phyloP scores from a whole-genome alignment of 2,888 invertebrate species.

The Agriopis aurantiaria region DNA sequence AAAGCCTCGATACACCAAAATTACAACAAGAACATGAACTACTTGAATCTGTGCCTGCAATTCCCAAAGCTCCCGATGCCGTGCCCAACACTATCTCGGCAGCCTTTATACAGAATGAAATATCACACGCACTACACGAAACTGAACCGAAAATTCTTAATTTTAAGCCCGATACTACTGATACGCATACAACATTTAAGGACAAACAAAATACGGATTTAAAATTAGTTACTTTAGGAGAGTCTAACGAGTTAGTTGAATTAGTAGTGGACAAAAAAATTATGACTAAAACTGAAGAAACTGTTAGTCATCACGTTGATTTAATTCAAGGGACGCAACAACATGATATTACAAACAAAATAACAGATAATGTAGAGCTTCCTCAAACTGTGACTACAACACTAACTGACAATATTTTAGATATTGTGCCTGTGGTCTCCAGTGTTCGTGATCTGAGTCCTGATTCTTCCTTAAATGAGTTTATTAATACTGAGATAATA shows the following conservation, averaged over 20 bases:
- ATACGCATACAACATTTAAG: constrained; percentile 39
- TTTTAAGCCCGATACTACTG: constrained; percentile 32
- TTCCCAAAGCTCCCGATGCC: constrained; percentile 16
- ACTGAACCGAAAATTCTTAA: constrained; percentile 17
- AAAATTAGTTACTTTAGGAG: constrained; percentile 14
- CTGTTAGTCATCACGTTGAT: constrained; percentile 58
- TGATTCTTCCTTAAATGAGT: constrained; percentile 55
- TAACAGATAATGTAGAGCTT: neutral
- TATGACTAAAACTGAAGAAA: constrained; percentile 51
- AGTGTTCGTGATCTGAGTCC: neutral
- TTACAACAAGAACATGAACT: neutral
- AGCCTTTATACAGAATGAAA: constrained; percentile 56
- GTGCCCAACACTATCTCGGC: constrained; percentile 68
- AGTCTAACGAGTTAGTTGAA: constrained; percentile 9
- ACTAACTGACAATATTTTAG: constrained; percentile 6
- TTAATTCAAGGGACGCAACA: constrained; percentile 1
- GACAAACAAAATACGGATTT: constrained; percentile 36
- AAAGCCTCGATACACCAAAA: neutral
- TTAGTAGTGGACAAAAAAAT: constrained; percentile 21
- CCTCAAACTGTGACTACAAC: neutral
- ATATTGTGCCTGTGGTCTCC: neutral
- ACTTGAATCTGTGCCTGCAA: constrained; percentile 3
- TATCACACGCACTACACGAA: constrained; percentile 39
- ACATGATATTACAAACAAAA: constrained; percentile 6
- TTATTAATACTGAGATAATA: constrained; percentile 53